Conservation (phyloP, 2,888 invertebrate species). For the Trichopria drosophilae region DNA sequence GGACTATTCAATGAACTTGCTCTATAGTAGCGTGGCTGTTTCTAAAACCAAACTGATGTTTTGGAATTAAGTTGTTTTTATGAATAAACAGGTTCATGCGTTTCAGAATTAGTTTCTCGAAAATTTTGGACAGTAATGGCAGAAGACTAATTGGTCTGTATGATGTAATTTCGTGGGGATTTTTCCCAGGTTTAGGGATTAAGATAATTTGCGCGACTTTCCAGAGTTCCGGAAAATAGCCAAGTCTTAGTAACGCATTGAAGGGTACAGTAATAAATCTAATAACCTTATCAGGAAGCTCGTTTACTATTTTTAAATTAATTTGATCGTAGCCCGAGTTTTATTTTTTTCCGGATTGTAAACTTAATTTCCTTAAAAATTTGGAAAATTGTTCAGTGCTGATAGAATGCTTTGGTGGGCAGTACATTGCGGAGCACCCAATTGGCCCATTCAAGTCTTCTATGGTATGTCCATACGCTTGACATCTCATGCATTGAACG, state of each 20-base stretch:
- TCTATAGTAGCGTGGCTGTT: neutral
- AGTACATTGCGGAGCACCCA: too few relatives aligned
- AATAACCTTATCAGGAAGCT: neutral
- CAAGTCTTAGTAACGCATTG: neutral
- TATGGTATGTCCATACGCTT: too few relatives aligned
- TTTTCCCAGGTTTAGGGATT: neutral
- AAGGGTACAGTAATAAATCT: neutral
- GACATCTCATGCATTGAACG: too few relatives aligned
- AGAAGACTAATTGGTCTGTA: neutral
- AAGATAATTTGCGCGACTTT: conserved; percentile 3
- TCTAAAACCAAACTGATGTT: too few relatives aligned
- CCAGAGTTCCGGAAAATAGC: neutral
- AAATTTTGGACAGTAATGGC: neutral
- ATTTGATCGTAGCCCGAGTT: neutral
- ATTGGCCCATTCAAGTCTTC: too few relatives aligned
- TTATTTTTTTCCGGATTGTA: too few relatives aligned
- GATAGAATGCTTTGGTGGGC: too few relatives aligned
- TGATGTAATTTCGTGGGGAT: neutral
- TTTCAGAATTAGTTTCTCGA: neutral
- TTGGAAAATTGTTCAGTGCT: too few relatives aligned
- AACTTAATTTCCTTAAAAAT: too few relatives aligned
- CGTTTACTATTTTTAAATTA: neutral
- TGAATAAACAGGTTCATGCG: neutral
- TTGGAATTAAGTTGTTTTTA: too few relatives aligned
- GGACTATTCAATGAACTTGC: neutral